Evolutionary conservation across 2,113 vertebrate genomes (phyloP), one percentile per base, ranked within the genome.

Genomic region (Bettongia penicillata): DNA sequence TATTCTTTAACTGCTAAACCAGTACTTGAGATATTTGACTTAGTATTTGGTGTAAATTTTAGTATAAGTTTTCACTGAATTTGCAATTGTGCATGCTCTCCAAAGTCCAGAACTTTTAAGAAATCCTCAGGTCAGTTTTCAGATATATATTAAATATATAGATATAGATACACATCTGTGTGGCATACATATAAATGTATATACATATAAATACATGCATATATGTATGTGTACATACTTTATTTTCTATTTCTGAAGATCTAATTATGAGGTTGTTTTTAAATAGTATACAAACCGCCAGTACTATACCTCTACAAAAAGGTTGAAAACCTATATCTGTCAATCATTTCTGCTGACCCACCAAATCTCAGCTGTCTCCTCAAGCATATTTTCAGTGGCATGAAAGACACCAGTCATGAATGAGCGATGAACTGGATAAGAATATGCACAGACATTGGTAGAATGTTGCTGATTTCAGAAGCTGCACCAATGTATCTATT

Each of bases 1-100:
- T 91, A 90, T n/a, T 94, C 3, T 94, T 93, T 96, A 91, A 77
- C 92, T 94, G 61, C 6, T 43, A 68, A 24, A 61, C 28, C 57
- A 61, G 10, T 28, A 37, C 57, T 68, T 61, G 26, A 61, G 26
- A 61, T 61, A 61, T 28, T 28, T 61, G 55, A 61, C 26, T 31
- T 68, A 37, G 31, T 68, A 37, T 11, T 3, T 48, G 48, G 48
- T 48, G 48, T 48, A 48, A 48, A 48, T 48, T 48, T 48, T 48
- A 48, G 48, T 68, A 1, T 68, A 61, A 61, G 57, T 68, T 37
- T 37, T 68, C 28, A 68, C 3, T 37, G 12, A 68, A 68, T 37
- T 68, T 68, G 28, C 11, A 68, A 16, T 68, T 68, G 57, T 37
- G 12, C 31, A 68, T 37, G 31, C 12, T 68, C 11, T 37, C 11